Evolutionary conservation across 2,113 vertebrate genomes (phyloP), one percentile per base, ranked within the genome.

Genomic region (Saguinus midas): DNA sequence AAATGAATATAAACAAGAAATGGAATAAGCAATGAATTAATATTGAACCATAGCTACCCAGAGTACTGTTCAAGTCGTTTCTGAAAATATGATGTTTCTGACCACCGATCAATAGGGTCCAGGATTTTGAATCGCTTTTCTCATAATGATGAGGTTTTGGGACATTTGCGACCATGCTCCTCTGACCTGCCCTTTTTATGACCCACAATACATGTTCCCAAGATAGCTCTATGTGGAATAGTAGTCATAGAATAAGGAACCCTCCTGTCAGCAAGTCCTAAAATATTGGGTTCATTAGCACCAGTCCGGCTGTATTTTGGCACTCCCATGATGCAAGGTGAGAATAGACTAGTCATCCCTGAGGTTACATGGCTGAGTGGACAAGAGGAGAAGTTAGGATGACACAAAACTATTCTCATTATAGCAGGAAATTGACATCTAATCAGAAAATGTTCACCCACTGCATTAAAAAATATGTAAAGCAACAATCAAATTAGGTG

Each of bases 1-100:
- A 96, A 96, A 97, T 27, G 64, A 97, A 90, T 79, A 94, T 89
- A 98, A 98, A 97, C 94, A 92, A 96, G 81, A 94, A 98, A 97
- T 93, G 72, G 75, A 97, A 98, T 78, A 79, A 96, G 95, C 94
- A 94, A 97, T 90, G 92, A 98, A 97, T 64, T 84, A 98, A 86
- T 50, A 55, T 58, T 93, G n/a, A 96, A 85, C 82, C 75, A 50
- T 45, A 75, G 64, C 81, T 93, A 80, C 57, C 40, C 29, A 50
- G 0, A 61, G 27, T 9, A 43, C 68, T 96, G 6, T 90, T 96
- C 84, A 91, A 43, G 43, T 45, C 73, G 81, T 97, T 97, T 57
- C 76, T 87, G n/a, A 82, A 89, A 87, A 88, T 61, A 23, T 50
- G 21, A 55, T 50, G 21, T 45, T 81, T 80, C 43, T 97, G 70